Evolutionary conservation across 2,888 invertebrate species (phyloP).

Genomic region (Stomorhina lunata): DNA sequence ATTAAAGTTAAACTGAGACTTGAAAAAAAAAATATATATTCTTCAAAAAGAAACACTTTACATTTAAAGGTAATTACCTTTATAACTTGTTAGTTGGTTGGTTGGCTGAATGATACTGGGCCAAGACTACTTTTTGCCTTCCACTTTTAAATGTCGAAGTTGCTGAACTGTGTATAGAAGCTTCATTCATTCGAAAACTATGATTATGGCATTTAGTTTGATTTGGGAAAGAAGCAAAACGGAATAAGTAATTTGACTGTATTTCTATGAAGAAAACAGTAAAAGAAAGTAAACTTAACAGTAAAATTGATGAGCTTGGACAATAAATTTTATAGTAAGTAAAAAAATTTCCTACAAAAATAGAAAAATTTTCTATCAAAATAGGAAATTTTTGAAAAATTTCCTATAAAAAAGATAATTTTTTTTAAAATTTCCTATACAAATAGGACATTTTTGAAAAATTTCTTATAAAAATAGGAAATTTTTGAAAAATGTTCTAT

Average conservation of each 20-base stretch:
- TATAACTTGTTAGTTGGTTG: conserved; percentile 46
- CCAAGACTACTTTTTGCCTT: conserved; percentile 6
- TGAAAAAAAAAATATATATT: background rate
- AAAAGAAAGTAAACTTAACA: conserved; percentile 33
- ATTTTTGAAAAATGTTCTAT: no score
- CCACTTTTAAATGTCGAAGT: conserved; percentile 40
- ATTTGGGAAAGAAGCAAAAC: background rate
- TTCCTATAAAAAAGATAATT: no score
- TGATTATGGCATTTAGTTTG: conserved; percentile 22
- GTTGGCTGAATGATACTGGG: conserved; percentile 27
- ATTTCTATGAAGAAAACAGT: background rate
- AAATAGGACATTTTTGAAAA: no score
- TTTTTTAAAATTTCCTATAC: no score
- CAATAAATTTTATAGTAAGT: no score
- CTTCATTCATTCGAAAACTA: conserved; percentile 54
- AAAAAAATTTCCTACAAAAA: no score
- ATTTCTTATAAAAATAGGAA: no score
- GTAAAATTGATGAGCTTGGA: no score
- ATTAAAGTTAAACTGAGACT: background rate
- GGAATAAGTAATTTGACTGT: background rate
- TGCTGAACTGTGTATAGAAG: conserved; percentile 53
- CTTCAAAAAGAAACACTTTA: conserved; percentile 45
- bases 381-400: no score
- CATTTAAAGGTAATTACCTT: conserved; percentile 61
- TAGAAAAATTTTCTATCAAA: no score